Evolutionary conservation across 2,888 invertebrate genomes (phyloP), one percentile per base, ranked within the genome.

Genomic region (Pantelozetes paolii): DNA sequence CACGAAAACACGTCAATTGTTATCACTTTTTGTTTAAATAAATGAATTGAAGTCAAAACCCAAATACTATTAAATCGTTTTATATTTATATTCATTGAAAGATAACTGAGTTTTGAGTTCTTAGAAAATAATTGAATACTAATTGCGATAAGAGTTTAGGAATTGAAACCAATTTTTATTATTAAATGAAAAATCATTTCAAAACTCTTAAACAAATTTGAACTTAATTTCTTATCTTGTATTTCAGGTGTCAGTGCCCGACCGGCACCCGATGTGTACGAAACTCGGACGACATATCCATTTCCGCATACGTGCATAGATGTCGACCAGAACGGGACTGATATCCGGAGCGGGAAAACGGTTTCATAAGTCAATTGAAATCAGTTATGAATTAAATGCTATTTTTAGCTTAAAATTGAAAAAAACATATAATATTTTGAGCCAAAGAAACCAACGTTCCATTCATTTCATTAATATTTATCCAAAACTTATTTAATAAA

Each of bases 241-340:
- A 36, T 36, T 9, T 36, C 81, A 87, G 87, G 42, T 88, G 87
- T 78, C 81, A 80, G 32, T 88, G 88, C 76, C 80, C 83, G 0
- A 77, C 79, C 28, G 83, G 82, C 48, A 81, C 81, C 67, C 82
- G 81, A 70, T 88, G 88, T 78, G 78, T 85, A 1, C 81, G 84
- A 71, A 82, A 83, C 20, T 84, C 85, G 30, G 87, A 87, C 77
- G 87, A 87, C 78, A 80, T 87, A 23, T 85, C 86, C 18, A 84
- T 85, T 36, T 83, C 84, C 69, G 86, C 87, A 1, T 88, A 85
- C 79, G 86, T 87, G 0, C 87, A 87, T 80, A 83, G 84, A 67
- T 88, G 88, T 81, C 83, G 78, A 36, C 54, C 73, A 13, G 72
- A 62, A 45, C 20, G 73, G 23, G 48, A 71, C 36, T 32, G 26